Evolutionary conservation across 2,113 vertebrate genomes (phyloP).

Genomic region (Patagioenas fasciata): DNA sequence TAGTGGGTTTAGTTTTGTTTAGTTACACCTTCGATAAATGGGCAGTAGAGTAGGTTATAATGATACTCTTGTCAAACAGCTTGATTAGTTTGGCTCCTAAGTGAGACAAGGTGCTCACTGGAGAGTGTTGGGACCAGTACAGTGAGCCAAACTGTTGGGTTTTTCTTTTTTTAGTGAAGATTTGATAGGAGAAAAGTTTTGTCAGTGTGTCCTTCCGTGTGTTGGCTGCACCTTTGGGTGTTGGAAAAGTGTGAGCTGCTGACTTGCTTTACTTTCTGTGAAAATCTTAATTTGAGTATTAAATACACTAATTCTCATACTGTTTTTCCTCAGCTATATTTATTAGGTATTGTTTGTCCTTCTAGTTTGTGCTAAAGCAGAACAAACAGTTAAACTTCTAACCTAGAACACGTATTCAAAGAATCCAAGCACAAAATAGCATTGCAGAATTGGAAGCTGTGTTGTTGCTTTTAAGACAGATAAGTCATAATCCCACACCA

Average conservation of each 20-base stretch:
- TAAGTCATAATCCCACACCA: not conserved
- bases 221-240: not conserved
- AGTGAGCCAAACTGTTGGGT: not conserved
- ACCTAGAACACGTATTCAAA: not conserved
- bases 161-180: not conserved
- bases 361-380: not conserved
- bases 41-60: not conserved
- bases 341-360: not conserved
- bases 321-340: not conserved
- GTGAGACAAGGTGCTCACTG: not conserved
- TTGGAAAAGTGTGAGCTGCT: not conserved
- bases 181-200: not conserved
- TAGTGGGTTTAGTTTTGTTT: not conserved
- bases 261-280: not conserved
- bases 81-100: not conserved
- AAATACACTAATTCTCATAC: not conserved
- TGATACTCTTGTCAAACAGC: not conserved
- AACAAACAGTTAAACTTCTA: not conserved
- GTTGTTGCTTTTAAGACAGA: not conserved
- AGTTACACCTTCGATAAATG: not conserved
- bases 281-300: not conserved
- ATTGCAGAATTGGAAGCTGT: not conserved
- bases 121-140: not conserved
- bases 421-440: not conserved
- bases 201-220: not conserved